Conservation (phyloP, 2,888 invertebrate genomes). For the Pristionchus maxplancki region DNA sequence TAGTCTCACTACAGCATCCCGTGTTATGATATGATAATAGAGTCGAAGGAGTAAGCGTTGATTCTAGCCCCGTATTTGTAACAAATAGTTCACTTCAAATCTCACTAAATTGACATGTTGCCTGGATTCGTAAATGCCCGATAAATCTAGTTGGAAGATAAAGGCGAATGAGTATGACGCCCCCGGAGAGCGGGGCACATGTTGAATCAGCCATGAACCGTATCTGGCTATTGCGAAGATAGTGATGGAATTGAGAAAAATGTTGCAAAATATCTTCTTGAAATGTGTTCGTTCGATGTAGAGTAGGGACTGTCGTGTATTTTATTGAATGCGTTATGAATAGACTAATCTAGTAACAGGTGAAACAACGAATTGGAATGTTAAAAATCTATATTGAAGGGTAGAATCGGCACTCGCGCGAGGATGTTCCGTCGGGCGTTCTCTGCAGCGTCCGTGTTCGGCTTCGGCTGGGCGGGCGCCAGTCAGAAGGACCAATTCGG, state of each 20-base stretch:
- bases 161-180: neutral
- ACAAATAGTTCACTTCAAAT: neutral
- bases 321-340: no score
- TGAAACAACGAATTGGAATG: no score
- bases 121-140: neutral
- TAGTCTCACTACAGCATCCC: neutral
- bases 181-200: neutral
- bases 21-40: neutral
- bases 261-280: no score
- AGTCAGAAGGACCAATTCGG: constrained; percentile 45
- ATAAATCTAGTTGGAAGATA: neutral
- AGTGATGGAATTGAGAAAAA: neutral
- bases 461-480: constrained; percentile 48
- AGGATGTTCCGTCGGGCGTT: constrained; percentile 51
- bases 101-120: constrained; percentile 15
- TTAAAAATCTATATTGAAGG: no score
- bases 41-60: neutral
- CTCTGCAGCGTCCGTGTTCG: constrained; percentile 46
- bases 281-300: no score
- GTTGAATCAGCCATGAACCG: neutral
- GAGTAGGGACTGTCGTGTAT: no score
- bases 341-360: no score
- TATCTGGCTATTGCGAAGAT: neutral
- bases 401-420: neutral
- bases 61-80: constrained; percentile 23